phyloP scores from a whole-genome alignment of 1,140 invertebrate genomes.

The Papilio dardanus region DNA sequence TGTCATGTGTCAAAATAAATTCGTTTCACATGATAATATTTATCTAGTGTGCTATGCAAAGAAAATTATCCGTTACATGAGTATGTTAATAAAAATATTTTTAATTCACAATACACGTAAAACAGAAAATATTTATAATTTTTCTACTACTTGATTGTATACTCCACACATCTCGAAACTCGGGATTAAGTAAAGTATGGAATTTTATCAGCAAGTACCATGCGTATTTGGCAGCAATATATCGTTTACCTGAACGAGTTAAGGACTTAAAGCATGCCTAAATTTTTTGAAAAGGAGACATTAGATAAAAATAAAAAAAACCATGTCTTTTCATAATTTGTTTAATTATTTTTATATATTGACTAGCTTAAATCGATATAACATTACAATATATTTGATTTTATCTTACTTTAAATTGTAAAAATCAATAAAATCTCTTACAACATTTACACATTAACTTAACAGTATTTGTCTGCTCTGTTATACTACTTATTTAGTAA shows the following conservation, averaged over 20 bases:
- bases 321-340: too few species aligned
- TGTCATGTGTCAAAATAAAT: constrained; percentile 17
- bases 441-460: not conserved
- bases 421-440: not conserved
- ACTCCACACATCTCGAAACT: too few species aligned
- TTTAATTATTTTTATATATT: constrained; percentile 25
- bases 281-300: too few species aligned
- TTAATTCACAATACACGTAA: not conserved
- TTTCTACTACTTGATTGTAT: not conserved
- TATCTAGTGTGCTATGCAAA: constrained; percentile 10
- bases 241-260: too few species aligned
- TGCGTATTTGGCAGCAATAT: too few species aligned
- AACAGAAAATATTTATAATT: not conserved
- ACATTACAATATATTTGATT: constrained; percentile 4
- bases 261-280: too few species aligned
- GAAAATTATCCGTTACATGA: not conserved
- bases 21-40: not conserved
- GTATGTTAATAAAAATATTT: not conserved
- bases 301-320: too few species aligned
- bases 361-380: constrained; percentile 32
- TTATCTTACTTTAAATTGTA: not conserved
- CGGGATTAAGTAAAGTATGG: too few species aligned
- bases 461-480: not conserved
- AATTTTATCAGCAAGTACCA: too few species aligned
- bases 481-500: constrained; percentile 27